Percentiles rank a stretch among this genome's conserved stretches.
phyloP scores from a whole-genome alignment of 2,888 invertebrate species.

The Calliopum simillimum region DNA sequence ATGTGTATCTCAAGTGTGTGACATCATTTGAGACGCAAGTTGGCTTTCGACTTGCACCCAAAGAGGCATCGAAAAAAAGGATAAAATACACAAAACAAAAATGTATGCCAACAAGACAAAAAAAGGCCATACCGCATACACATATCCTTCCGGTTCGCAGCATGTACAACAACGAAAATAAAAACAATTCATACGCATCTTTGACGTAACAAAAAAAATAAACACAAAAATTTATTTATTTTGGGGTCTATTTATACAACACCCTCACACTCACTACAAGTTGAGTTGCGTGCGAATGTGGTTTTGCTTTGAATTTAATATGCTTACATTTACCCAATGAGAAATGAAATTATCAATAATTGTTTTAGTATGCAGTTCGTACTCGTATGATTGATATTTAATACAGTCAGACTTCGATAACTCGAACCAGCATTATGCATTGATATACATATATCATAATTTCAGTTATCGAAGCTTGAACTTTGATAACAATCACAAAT shows the following conservation, averaged over 20 bases:
- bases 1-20: slow-evolving; percentile 50
- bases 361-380: no score
- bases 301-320: not conserved
- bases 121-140: not conserved
- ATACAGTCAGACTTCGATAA: no score
- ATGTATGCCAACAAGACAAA: not conserved
- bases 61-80: slow-evolving; percentile 3
- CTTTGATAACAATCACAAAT: no score
- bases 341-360: no score
- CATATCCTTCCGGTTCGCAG: not conserved
- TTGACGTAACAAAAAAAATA: slow-evolving; percentile 25
- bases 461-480: no score
- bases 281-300: not conserved
- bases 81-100: not conserved
- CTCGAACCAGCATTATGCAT: no score
- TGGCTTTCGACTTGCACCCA: slow-evolving; percentile 3
- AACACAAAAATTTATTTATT: slow-evolving; percentile 31
- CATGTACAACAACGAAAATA: not conserved
- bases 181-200: slow-evolving; percentile 18
- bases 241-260: not conserved
- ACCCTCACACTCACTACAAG: no score
- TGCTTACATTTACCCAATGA: no score
- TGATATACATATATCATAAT: no score
- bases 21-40: slow-evolving; percentile 30
- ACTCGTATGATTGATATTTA: no score